Evolutionary conservation across 2,797 vertebrate genomes (phyloP), one percentile per base, ranked within the genome.

Genomic region (Sebastes diaconus): DNA sequence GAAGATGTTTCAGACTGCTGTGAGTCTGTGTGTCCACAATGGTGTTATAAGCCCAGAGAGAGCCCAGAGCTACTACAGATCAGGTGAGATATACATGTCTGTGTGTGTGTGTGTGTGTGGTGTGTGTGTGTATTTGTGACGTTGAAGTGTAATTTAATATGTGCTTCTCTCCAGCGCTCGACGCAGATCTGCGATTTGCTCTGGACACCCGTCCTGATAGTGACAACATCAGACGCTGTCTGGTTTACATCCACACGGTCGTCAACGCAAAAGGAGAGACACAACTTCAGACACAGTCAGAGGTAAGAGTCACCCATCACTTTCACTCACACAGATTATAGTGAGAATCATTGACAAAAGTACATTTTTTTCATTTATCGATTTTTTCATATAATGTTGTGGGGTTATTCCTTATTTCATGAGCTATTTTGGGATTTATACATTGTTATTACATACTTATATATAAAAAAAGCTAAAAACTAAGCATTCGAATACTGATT

Each of bases 171-270:
- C 4, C 79, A 97, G 96, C 79, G 57, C 89, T 97, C 2, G 96
- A 97, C 25, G 81, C 80, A 18, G 96, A 97, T 84, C 84, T 97
- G 46, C 90, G 89, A 1, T 95, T 90, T 60, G 95, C 95, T 55
- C 79, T 96, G 82, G 88, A 91, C 63, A 81, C 68, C 20, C 27
- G 50, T 57, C 73, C 89, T n/a, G 32, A 8, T 16, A 2, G 79
- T 11, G 91, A 93, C 65, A 74, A 94, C 22, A 22, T 46, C 78
- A 79, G 92, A 65, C 85, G 87, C 73, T 95, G 95, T 77, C 80
- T 97, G 77, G 95, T 96, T 71, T 97, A 97, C 6, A 59, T 97
- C 66, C 93, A 96, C 89, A 95, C 90, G 73, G 90, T 95, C 46
- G 22, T 78, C n/a, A 89, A 90, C 32, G 81, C 83, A 9, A 70